Evolutionary conservation across 1,140 invertebrate genomes (phyloP).

Genomic region (Gonatopus flavifemur): DNA sequence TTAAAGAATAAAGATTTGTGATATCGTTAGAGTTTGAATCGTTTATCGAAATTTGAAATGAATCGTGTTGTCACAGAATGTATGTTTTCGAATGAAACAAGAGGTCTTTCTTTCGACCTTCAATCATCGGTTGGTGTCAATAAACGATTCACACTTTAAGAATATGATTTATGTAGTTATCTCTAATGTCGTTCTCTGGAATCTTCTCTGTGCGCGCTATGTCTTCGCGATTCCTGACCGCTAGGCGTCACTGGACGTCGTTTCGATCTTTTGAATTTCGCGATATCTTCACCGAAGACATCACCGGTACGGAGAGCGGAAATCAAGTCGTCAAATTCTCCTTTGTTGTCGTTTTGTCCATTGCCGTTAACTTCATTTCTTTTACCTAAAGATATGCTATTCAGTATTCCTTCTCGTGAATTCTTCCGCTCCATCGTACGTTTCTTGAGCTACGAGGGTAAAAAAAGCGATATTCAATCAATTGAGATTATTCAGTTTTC

Average conservation of each 20-base stretch:
- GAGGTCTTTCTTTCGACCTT: not conserved
- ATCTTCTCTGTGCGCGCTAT: conserved; percentile 67
- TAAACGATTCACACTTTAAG: not conserved
- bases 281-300: conserved; percentile 96
- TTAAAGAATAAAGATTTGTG: too few species aligned
- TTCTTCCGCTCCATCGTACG: conserved; percentile 85
- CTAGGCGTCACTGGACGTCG: conserved; percentile 65
- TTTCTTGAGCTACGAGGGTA: conserved; percentile 69
- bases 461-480: not conserved
- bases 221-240: conserved; percentile 62
- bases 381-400: conserved; percentile 58
- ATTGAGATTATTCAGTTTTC: not conserved
- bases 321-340: conserved; percentile 97
- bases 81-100: not conserved
- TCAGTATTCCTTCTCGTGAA: conserved; percentile 69
- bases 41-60: conserved; percentile 8
- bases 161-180: not conserved
- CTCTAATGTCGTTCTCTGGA: conserved; percentile 65
- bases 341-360: conserved; percentile 67
- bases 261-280: conserved; percentile 82
- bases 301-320: conserved; percentile 94
- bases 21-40: too few species aligned
- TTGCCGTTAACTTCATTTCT: conserved; percentile 60
- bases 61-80: conserved; percentile 1
- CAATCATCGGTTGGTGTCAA: not conserved